phyloP scores from a whole-genome alignment of 2,797 vertebrate species.

The Sciaenops ocellatus region DNA sequence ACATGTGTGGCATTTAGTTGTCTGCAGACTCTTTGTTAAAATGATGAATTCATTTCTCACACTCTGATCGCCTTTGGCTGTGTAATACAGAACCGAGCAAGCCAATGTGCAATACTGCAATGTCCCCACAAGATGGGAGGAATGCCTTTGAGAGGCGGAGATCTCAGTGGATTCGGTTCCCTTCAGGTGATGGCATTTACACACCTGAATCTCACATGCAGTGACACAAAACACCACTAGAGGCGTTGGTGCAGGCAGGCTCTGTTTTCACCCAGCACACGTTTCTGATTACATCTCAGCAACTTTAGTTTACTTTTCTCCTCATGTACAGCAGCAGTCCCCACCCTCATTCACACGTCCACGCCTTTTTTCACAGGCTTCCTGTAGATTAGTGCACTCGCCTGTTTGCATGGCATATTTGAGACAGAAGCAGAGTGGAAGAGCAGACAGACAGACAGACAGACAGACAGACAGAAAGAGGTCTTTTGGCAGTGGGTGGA shows the following conservation, averaged over 20 bases:
- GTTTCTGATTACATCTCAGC: constrained; percentile 44
- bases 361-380: background rate
- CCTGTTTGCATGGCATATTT: background rate
- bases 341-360: constrained; percentile 7
- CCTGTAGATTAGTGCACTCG: background rate
- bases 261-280: constrained; percentile 54
- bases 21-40: constrained; percentile 44
- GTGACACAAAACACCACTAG: constrained; percentile 2
- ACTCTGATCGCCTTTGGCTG: constrained; percentile 22
- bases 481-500: constrained; percentile 39
- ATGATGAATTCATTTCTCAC: background rate
- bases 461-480: background rate
- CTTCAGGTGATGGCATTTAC: constrained; percentile 1
- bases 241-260: background rate
- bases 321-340: background rate
- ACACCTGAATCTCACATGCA: constrained; percentile 48
- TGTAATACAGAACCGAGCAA: background rate
- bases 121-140: constrained; percentile 47
- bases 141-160: background rate
- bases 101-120: constrained; percentile 16
- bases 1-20: constrained; percentile 17
- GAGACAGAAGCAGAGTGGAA: background rate
- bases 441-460: background rate
- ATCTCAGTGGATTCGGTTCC: background rate
- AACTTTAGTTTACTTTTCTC: constrained; percentile 1